Evolutionary conservation across 2,888 invertebrate species (phyloP).

Genomic region (Brachyopa scutellaris): DNA sequence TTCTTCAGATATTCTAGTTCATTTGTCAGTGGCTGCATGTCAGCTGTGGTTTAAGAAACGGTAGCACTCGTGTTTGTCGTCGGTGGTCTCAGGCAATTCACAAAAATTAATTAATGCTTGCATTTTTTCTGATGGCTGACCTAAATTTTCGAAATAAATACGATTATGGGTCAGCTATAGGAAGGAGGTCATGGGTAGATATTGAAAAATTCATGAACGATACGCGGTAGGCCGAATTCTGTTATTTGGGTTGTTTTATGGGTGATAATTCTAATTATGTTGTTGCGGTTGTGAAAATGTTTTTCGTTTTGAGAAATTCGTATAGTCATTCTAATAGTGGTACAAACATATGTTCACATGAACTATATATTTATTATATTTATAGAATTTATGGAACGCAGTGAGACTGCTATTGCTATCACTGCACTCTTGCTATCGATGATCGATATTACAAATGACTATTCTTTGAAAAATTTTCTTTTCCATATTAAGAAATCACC

Average conservation of each 20-base stretch:
- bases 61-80: constrained; percentile 26
- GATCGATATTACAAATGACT: no score
- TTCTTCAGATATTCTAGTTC: no score
- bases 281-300: constrained; percentile 34
- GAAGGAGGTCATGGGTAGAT: background rate
- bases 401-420: no score
- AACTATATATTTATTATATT: no score
- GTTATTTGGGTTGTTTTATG: constrained; percentile 26
- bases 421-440: no score
- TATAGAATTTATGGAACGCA: no score
- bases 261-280: constrained; percentile 58
- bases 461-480: no score
- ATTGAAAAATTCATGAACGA: constrained; percentile 6
- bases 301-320: background rate
- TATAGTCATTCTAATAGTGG: no score
- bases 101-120: constrained; percentile 68
- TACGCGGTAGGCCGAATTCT: background rate
- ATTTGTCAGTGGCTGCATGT: constrained; percentile 33
- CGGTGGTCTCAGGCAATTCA: constrained; percentile 42
- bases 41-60: constrained; percentile 37
- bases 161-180: background rate
- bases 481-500: no score
- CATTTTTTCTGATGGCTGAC: constrained; percentile 58
- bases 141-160: constrained; percentile 29
- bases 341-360: no score